phyloP scores from a whole-genome alignment of 2,113 vertebrate species.

The Syrrhaptes paradoxus region DNA sequence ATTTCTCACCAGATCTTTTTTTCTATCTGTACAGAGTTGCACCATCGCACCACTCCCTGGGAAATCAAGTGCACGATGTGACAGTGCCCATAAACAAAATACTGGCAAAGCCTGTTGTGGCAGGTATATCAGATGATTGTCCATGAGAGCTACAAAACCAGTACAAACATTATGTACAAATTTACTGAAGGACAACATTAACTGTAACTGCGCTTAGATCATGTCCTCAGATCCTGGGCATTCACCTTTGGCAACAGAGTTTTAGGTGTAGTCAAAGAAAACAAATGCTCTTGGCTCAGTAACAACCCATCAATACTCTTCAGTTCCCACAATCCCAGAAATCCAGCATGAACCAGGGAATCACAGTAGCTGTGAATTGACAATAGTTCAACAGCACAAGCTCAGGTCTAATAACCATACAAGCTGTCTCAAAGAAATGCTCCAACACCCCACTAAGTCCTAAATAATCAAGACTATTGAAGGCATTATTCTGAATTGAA shows the following conservation, averaged over 20 bases:
- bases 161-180: background rate
- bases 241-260: background rate
- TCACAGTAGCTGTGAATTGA: fast-evolving
- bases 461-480: background rate
- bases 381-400: background rate
- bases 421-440: background rate
- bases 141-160: background rate
- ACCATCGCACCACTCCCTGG: background rate
- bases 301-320: background rate
- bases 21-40: fast-evolving
- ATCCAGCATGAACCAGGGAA: background rate
- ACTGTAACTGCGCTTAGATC: background rate
- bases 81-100: background rate
- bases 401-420: background rate
- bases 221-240: background rate
- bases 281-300: background rate
- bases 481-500: background rate
- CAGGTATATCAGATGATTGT: background rate
- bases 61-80: fast-evolving
- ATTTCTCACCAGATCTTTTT: background rate
- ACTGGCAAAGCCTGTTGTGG: background rate
- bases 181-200: background rate
- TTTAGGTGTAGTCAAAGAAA: background rate
- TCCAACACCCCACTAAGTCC: background rate
- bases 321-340: background rate